Conservation (phyloP, 23 tunicate species). For the Ascidia mentula region DNA sequence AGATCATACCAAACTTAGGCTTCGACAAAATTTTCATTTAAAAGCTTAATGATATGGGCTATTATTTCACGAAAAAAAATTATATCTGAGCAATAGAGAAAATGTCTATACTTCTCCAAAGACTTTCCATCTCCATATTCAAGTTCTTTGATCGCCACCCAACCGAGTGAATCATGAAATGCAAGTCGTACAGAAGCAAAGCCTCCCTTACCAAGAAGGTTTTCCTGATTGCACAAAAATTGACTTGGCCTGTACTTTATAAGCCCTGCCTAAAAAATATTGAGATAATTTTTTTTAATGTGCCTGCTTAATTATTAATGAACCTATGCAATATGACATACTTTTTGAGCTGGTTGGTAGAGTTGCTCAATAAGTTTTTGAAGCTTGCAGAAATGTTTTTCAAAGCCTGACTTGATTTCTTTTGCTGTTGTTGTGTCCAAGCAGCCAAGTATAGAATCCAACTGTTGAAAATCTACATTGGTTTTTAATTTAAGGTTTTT, state of each 20-base stretch:
- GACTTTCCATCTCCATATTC: neutral
- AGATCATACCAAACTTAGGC: neutral
- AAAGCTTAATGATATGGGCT: neutral
- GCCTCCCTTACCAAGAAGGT: neutral
- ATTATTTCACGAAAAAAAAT: no score
- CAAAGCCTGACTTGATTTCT: neutral
- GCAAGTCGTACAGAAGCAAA: neutral
- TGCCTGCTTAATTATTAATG: no score
- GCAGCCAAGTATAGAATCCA: neutral
- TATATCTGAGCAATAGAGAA: no score
- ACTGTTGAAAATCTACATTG: no score
- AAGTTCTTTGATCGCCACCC: neutral
- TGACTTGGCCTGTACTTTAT: neutral
- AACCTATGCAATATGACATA: no score
- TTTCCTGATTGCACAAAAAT: neutral
- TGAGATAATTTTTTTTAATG: no score
- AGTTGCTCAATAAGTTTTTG: no score
- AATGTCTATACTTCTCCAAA: no score
- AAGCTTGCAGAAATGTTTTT: no score
- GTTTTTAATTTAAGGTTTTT: no score
- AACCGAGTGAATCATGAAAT: slow-evolving; percentile 5
- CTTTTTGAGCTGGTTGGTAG: no score
- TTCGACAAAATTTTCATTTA: neutral
- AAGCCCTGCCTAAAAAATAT: neutral
- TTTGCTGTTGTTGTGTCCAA: neutral